phyloP scores from a whole-genome alignment of 2,888 invertebrate species.

The Leptopilina syphax region DNA sequence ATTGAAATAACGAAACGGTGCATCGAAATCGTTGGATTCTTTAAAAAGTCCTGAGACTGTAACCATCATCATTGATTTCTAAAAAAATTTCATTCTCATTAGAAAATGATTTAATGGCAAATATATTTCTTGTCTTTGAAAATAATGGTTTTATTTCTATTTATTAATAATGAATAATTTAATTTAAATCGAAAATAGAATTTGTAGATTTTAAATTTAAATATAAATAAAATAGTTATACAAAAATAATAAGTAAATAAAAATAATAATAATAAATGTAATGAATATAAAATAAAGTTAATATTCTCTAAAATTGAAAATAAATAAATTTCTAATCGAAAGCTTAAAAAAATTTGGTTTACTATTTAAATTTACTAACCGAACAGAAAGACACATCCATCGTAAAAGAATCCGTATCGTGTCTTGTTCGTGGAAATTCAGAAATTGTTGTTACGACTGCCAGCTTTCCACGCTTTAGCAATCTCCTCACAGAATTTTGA shows the following conservation, averaged over 20 bases:
- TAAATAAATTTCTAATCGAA: too few species aligned
- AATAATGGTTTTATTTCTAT: too few species aligned
- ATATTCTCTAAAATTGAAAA: neutral
- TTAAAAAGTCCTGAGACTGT: constrained; percentile 92
- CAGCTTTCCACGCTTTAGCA: constrained; percentile 86
- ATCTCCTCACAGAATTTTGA: constrained; percentile 81
- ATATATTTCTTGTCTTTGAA: too few species aligned
- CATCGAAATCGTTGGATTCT: constrained; percentile 80
- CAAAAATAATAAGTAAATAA: neutral
- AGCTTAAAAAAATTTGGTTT: neutral
- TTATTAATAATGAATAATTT: too few species aligned
- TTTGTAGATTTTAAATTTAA: too few species aligned
- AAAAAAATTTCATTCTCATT: constrained; percentile 57
- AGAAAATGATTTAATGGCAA: too few species aligned
- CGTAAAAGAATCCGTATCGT: constrained; percentile 91
- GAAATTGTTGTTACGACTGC: constrained; percentile 90
- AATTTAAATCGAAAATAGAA: too few species aligned
- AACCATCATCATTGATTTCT: constrained; percentile 88
- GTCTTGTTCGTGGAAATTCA: constrained; percentile 90
- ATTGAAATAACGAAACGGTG: constrained; percentile 83
- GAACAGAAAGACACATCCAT: constrained; percentile 91
- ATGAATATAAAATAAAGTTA: too few species aligned
- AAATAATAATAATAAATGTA: neutral
- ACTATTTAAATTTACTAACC: constrained; percentile 72
- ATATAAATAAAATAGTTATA: neutral